Base-by-base conservation (phyloP, 1,140 invertebrate genomes). In the Drosophila parabipectinata region DNA sequence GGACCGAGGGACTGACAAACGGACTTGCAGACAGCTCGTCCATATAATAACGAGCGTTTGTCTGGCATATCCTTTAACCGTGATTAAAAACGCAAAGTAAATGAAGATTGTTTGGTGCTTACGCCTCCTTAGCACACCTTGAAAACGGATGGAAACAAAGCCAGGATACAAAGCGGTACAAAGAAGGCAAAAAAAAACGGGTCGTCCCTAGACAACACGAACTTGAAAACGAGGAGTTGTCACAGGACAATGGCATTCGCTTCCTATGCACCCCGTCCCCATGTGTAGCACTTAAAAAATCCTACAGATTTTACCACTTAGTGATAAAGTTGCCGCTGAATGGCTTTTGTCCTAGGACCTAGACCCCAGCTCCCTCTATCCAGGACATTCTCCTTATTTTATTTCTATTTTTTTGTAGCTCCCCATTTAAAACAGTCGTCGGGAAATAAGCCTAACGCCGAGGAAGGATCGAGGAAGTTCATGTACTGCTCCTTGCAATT, bases 81-180 rank as follows among this genome's bases (percentile, higher is more conserved):
- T 88, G 83, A 88, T 88, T 88, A 88, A 88, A 88, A 88, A 88
- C 79, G 76, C 66, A 83, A 81, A 79, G 76, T 71, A 89, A 88
- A 88, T 82, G 81, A 85, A 88, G 83, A 88, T 81, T 88, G 83
- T 88, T 88, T 88, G 78, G 79, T 88, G 72, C 83, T 83, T 79
- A 88, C 83, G 83, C 83, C 83, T 88, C 83, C 83, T 88, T 83
- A 88, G 72, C 83, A 88, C 83, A 88, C 83, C 83, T 88, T 88
- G 83, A 88, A 88, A 84, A 85, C 81, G 75, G 82, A 10, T 10
- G 58, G 66, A 79, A 67, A 75, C 63, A 64, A 78, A 73, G 41
- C 18, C 45, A 30, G 48, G 12, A 50, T 14, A 69, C 37, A 68
- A 47, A 68, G 21, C 14, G 24, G 30, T 7, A 69, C 21, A 30